Conservation (phyloP, 2,113 vertebrate species). For the Centropristis striata region DNA sequence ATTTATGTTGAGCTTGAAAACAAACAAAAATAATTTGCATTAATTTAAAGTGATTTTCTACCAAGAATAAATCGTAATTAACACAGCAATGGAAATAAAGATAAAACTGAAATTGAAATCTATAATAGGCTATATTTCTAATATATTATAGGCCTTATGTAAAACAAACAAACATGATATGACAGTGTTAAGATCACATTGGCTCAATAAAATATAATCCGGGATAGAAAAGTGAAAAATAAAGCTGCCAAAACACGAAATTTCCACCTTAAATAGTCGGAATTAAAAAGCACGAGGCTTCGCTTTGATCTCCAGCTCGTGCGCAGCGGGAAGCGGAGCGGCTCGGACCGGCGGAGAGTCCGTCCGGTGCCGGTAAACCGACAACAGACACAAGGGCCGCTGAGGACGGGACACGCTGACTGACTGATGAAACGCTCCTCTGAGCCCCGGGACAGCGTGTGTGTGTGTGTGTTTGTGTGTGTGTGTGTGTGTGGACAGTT, state of each 20-base stretch:
- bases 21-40: too few species aligned
- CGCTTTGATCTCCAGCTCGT: background rate
- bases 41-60: too few species aligned
- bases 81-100: too few species aligned
- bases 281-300: background rate
- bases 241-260: background rate
- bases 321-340: background rate
- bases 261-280: background rate
- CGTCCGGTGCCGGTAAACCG: background rate
- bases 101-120: too few species aligned
- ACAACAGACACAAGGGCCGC: background rate
- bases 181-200: background rate
- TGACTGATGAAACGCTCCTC: slow-evolving; percentile 4
- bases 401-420: slow-evolving; percentile 1
- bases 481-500: background rate
- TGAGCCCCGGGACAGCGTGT: background rate
- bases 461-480: slow-evolving; percentile 4
- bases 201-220: background rate
- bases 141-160: too few species aligned
- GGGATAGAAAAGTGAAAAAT: background rate
- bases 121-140: too few species aligned
- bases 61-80: too few species aligned
- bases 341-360: background rate
- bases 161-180: too few species aligned
- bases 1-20: too few species aligned